Percentiles rank a stretch among this genome's conserved stretches.
Conservation (phyloP, 30 jellyfish, hydroid and myxozoan genomes). For the Hydra vulgaris region DNA sequence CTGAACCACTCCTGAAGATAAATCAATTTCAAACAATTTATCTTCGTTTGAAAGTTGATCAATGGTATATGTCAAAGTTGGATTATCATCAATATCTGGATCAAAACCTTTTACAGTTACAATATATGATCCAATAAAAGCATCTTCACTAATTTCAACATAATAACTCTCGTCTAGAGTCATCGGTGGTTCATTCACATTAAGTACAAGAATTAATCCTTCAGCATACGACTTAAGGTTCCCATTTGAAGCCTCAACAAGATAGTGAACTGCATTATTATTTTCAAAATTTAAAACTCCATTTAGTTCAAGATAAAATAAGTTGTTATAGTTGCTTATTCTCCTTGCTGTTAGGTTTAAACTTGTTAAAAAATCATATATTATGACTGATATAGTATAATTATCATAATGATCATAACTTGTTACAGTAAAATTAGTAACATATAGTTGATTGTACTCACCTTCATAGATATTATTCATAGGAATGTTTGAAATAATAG, state of each 20-base stretch:
- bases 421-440: background rate
- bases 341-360: background rate
- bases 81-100: background rate
- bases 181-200: background rate
- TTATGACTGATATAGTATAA: background rate
- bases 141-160: background rate
- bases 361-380: no score
- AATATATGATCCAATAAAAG: background rate
- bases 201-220: background rate
- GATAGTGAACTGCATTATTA: background rate
- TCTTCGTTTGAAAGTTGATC: background rate
- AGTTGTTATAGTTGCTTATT: background rate
- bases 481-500: background rate
- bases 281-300: background rate
- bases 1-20: background rate
- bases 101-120: background rate
- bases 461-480: background rate
- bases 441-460: background rate
- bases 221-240: background rate
- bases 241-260: background rate
- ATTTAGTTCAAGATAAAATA: background rate
- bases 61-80: background rate
- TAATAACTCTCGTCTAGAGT: background rate
- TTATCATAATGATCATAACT: background rate
- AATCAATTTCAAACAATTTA: background rate